Evolutionary conservation across 2,113 vertebrate genomes (phyloP), one percentile per base, ranked within the genome.

Genomic region (Burhinus bistriatus): DNA sequence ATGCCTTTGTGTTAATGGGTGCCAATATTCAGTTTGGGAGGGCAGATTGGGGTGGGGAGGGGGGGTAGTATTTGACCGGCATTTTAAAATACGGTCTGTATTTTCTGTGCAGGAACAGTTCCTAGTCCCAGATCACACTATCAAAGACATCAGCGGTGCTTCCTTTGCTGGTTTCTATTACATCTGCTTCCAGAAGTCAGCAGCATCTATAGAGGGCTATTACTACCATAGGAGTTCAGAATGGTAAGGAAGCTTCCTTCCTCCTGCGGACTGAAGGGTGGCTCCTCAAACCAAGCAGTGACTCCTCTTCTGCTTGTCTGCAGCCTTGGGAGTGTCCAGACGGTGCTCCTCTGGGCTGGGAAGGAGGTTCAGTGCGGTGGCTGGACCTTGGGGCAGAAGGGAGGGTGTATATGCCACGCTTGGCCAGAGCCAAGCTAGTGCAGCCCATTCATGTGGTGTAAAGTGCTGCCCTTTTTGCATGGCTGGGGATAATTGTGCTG

Each of bases 101-200:
- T 36, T 95, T 76, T 83, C 4, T 64, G 9, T 49, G 47, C 98
- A 99, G 99, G 99, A 99, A 75, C 99, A 99, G 98, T 99, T 99
- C 96, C 97, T 99, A 54, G 99, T 99, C 70, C 99, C 99, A 21
- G 99, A 99, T 97, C 99, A 99, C 98, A 99, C 99, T 12, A 99
- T 99, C 98, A 99, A 99, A 98, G 99, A 99, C 97, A 99, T 99
- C 97, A 99, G 99, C 2, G 99, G 99, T 30, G 99, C 99, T 97
- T 99, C 99, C 96, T 99, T 99, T 92, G 99, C 99, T 49, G 99
- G 99, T 75, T 99, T 99, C 98, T 99, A 99, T 98, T 99, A 99
- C 98, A 99, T 99, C 98, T 99, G 99, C 98, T 99, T 99, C 98
- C 99, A 99, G 98, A 99, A 99, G 97, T 99, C 99, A 64, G 99